Evolutionary conservation across 1,140 invertebrate species (phyloP), one percentile per base, ranked within the genome.

Genomic region (Drosophila novamexicana): DNA sequence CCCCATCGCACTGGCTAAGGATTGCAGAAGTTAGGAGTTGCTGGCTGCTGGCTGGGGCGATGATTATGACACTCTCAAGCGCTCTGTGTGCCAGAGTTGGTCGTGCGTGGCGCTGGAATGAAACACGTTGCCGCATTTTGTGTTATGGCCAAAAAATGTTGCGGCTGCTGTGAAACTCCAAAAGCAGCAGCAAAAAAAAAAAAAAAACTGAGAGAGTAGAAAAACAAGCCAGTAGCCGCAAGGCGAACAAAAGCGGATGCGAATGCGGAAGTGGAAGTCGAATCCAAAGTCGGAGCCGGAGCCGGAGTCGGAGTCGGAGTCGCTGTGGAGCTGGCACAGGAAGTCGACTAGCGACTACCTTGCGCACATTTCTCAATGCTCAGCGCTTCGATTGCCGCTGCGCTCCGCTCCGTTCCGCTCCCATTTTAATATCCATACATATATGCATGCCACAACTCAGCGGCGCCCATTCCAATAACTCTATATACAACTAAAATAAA

Each of bases 101-200:
- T 75, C 72, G 76, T 78, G 76, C 72, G 57, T 75, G 56, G 42
- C 50, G 39, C 50, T 76, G 29, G 39, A 77, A 80, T 77, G 54
- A 75, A 68, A 77, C 77, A 77, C 56, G 68, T 74, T 82, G 71
- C 70, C 65, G 57, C 57, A 59, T 63, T 69, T 58, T 65, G 53
- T 32, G 49, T 71, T 65, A 65, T 54, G 68, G 22, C 22, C 53
- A 56, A 58, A 69, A 70, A 70, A 58, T 63, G 59, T 70, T 75
- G 66, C 37, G 66, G 59, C 67, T 63, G 59, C 66, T 70, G 62
- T 59, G 67, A 70, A 54, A 52, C 40, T 45, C 10, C 6, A 56
- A 34, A 45, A 75, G 53, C 62, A 56, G 18, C 37, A 39, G 36
- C 14, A 53, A 37, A 47, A 18, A n/a, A 44, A 65, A 50, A 65